Conservation (phyloP, 1,140 invertebrate genomes). For the Temnothorax longispinosus region DNA sequence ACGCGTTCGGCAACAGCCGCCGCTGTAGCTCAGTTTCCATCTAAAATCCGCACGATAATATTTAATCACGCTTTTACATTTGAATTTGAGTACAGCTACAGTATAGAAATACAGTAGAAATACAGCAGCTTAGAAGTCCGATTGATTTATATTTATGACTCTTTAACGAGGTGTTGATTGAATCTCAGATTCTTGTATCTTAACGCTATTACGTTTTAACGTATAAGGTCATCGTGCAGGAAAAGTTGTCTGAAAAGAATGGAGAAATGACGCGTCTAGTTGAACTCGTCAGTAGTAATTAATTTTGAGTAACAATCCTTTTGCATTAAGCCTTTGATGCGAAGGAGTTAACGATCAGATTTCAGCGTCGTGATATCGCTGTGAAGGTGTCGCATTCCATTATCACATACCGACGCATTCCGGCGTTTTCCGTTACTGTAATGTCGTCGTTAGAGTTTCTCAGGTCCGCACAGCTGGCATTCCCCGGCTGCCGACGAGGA, state of each 20-base stretch:
- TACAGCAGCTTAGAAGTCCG: background rate
- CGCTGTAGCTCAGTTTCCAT: conserved; percentile 12
- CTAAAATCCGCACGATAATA: conserved; percentile 16
- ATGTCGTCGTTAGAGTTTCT: conserved; percentile 36
- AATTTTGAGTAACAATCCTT: conserved; percentile 10
- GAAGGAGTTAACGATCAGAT: background rate
- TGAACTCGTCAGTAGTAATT: background rate
- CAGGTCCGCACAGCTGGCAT: conserved; percentile 15
- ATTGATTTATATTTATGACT: background rate
- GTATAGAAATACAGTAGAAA: background rate
- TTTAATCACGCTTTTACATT: background rate
- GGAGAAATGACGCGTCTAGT: background rate
- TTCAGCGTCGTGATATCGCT: conserved; percentile 5
- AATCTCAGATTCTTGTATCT: background rate
- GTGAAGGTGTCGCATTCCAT: conserved; percentile 54
- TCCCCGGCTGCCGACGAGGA: conserved; percentile 9
- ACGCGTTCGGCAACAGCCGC: conserved; percentile 9
- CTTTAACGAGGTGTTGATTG: background rate
- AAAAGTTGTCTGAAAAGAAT: background rate
- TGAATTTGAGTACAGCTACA: background rate
- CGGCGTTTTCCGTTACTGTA: conserved; percentile 49
- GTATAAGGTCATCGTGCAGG: background rate
- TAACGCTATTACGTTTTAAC: background rate
- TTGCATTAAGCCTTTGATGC: background rate
- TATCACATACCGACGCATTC: conserved; percentile 63